Evolutionary conservation across 2,888 invertebrate genomes (phyloP).

Genomic region (Cheilosia grossa): DNA sequence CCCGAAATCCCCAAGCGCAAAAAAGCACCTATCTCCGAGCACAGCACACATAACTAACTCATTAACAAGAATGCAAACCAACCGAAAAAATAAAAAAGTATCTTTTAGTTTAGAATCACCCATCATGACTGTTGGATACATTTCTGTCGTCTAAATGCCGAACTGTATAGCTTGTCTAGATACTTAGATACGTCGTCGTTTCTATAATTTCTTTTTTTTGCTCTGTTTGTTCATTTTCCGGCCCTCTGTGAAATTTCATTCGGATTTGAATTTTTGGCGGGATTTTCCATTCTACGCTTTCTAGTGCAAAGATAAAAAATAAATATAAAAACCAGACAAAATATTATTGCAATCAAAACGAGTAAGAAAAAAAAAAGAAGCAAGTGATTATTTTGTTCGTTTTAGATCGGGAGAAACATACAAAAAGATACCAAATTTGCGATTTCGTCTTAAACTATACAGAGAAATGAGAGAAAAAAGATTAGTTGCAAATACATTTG

Average conservation of each 20-base stretch:
- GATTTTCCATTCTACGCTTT: constrained; percentile 73
- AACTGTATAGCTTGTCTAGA: constrained; percentile 47
- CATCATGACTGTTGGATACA: constrained; percentile 74
- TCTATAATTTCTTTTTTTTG: constrained; percentile 29
- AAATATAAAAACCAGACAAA: constrained; percentile 32
- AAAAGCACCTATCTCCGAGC: constrained; percentile 33
- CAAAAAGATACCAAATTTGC: constrained; percentile 61
- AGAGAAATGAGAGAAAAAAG: constrained; percentile 59
- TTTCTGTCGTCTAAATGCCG: constrained; percentile 65
- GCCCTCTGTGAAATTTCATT: constrained; percentile 67
- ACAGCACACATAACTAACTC: constrained; percentile 64
- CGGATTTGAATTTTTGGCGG: constrained; percentile 72
- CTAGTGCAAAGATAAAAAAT: constrained; percentile 41
- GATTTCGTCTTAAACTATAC: constrained; percentile 58
- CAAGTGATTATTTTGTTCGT: constrained; percentile 64
- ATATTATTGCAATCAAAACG: constrained; percentile 60
- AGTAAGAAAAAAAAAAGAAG: constrained; percentile 14
- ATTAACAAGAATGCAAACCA: constrained; percentile 68
- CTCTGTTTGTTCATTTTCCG: constrained; percentile 52
- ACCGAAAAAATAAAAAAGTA: constrained; percentile 61
- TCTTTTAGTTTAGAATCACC: constrained; percentile 74
- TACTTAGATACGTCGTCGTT: constrained; percentile 42
- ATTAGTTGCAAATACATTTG: constrained; percentile 56
- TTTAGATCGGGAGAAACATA: constrained; percentile 43
- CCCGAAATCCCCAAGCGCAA: constrained; percentile 49